Evolutionary conservation across 2,797 vertebrate genomes (phyloP).

Genomic region (Epinephelus awoara): DNA sequence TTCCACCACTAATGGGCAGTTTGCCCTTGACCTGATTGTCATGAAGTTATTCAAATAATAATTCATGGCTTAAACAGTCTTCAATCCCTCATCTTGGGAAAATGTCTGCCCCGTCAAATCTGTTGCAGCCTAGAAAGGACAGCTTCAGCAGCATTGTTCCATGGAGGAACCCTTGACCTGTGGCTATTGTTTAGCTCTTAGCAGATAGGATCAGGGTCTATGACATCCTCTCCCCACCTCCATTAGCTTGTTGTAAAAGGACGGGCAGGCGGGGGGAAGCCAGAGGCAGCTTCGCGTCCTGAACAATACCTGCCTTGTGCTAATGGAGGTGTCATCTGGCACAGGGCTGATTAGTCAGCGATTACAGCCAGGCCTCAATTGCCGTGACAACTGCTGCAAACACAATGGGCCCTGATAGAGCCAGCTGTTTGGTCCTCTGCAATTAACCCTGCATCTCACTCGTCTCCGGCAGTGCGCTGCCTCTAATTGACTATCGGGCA

Average conservation of each 20-base stretch:
- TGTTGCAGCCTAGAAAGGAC: conserved; percentile 25
- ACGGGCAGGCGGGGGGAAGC: conserved; percentile 58
- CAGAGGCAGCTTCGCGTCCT: conserved; percentile 72
- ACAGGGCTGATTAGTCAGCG: conserved; percentile 89
- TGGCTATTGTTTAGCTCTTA: conserved; percentile 69
- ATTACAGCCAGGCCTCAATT: conserved; percentile 87
- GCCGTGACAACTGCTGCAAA: conserved; percentile 87
- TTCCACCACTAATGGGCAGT: conserved; percentile 49
- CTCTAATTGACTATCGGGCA: conserved; percentile 88
- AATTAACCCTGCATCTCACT: conserved; percentile 89
- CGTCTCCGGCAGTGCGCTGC: conserved; percentile 80
- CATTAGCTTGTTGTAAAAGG: conserved; percentile 60
- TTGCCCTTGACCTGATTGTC: conserved; percentile 44
- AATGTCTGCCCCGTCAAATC: conserved; percentile 56
- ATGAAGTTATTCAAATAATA: conserved; percentile 66
- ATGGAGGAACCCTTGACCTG: conserved; percentile 72
- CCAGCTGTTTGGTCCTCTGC: conserved; percentile 89
- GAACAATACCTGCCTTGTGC: conserved; percentile 86
- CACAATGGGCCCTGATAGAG: conserved; percentile 87
- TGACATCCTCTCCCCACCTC: conserved; percentile 66
- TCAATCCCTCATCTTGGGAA: conserved; percentile 40
- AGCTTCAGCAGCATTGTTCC: conserved; percentile 55
- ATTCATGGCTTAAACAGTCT: conserved; percentile 57
- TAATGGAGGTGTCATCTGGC: conserved; percentile 85
- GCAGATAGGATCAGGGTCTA: conserved; percentile 77